Evolutionary conservation across 2,888 invertebrate genomes (phyloP).

Genomic region (Gortyna flavago): DNA sequence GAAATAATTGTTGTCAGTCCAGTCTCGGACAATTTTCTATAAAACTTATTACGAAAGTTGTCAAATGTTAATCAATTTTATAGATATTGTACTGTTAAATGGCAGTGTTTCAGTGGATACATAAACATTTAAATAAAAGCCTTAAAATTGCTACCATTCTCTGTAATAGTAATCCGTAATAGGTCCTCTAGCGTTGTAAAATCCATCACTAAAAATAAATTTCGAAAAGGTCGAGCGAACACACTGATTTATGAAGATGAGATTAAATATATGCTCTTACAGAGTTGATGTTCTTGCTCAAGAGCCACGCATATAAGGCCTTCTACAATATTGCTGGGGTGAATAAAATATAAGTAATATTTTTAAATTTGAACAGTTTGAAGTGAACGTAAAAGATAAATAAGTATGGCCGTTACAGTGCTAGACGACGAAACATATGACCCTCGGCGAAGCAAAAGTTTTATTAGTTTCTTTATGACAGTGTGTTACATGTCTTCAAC

Average conservation of each 20-base stretch:
- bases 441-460: slow-evolving; percentile 1
- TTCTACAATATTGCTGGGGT: slow-evolving; percentile 16
- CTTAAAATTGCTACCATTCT: slow-evolving; percentile 30
- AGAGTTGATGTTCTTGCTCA: slow-evolving; percentile 28
- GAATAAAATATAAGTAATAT: slow-evolving; percentile 20
- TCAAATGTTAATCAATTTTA: too few relatives aligned
- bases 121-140: background rate
- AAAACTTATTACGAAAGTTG: background rate
- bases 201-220: slow-evolving; percentile 52
- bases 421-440: slow-evolving; percentile 24
- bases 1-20: background rate
- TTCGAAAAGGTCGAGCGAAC: slow-evolving; percentile 43
- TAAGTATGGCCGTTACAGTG: background rate
- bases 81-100: background rate
- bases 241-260: slow-evolving; percentile 58
- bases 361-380: slow-evolving; percentile 1
- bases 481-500: background rate
- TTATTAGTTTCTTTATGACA: slow-evolving; percentile 11
- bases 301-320: slow-evolving; percentile 31
- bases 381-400: slow-evolving; percentile 10
- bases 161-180: slow-evolving; percentile 25
- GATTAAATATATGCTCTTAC: slow-evolving; percentile 43
- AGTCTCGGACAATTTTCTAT: background rate
- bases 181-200: slow-evolving; percentile 35
- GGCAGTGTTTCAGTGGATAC: background rate